A percentile compares a stretch with the other conserved stretches of the same genome.
These are phyloP conservation scores for Caprella mutica DNA, from an alignment of 2,888 invertebrate genomes.

Conservation along the genomic window DNA sequence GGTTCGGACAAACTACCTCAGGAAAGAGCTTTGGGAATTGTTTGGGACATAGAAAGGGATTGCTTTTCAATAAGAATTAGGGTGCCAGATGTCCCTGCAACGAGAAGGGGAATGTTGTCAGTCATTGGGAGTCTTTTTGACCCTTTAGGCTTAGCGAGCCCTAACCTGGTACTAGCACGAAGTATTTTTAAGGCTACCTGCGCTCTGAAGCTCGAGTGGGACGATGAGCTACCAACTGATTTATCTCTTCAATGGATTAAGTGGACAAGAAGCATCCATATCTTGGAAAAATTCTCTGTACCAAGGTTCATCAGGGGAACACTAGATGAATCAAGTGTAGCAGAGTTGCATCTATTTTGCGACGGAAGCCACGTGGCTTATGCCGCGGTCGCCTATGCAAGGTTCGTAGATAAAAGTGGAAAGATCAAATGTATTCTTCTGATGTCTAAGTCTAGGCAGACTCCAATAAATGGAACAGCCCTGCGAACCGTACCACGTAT, in stretches of 20 bases:
- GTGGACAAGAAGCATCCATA: neutral
- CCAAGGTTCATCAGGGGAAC: slow-evolving; percentile 1
- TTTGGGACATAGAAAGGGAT: slow-evolving; percentile 7
- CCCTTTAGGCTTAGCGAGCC: neutral
- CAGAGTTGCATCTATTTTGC: neutral
- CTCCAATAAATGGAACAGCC: neutral
- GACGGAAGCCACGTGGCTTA: neutral
- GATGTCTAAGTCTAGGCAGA: neutral
- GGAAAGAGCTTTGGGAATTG: slow-evolving; percentile 1
- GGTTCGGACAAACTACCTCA: neutral
- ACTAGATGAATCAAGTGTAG: no score
- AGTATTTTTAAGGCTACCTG: neutral
- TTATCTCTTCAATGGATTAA: neutral
- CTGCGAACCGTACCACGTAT: neutral
- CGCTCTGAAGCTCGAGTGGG: neutral
- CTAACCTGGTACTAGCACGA: neutral
- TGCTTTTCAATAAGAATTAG: neutral
- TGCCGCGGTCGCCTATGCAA: neutral
- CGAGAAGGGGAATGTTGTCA: neutral
- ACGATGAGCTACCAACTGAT: neutral
- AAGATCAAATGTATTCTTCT: neutral
- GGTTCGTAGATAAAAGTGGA: neutral
- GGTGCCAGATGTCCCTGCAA: neutral
- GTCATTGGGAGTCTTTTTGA: neutral
- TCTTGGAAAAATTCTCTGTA: neutral